These are phyloP conservation scores for Pegoplata infirma DNA, from an alignment of 2,888 invertebrate species.

Conservation along the genomic window DNA sequence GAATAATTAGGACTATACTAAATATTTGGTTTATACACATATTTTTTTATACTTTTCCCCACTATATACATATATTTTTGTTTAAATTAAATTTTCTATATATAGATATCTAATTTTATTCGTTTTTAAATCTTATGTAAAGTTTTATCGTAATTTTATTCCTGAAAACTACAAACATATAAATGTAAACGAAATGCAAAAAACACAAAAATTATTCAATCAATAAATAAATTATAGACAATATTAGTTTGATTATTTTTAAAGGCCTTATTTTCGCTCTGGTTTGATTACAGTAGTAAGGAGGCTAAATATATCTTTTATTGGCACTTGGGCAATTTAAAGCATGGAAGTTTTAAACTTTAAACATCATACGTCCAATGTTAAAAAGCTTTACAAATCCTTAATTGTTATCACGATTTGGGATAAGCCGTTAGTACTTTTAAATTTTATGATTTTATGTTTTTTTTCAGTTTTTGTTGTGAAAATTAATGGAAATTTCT, in stretches of 20 bases:
- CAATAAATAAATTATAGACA: conserved; percentile 49
- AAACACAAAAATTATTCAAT: conserved; percentile 18
- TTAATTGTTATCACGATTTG: no score
- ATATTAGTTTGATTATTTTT: conserved; percentile 39
- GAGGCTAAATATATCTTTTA: no score
- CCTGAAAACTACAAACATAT: conserved; percentile 25
- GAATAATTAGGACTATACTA: conserved; percentile 19
- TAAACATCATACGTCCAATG: no score
- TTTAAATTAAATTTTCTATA: conserved; percentile 27
- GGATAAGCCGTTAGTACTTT: no score
- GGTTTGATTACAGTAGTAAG: no score
- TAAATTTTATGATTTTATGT: no score
- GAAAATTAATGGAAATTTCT: no score
- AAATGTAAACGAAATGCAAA: conserved; percentile 28
- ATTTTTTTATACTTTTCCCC: background rate
- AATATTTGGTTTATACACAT: conserved; percentile 21
- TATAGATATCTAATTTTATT: conserved; percentile 42
- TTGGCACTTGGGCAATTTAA: no score
- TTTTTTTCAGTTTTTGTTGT: no score
- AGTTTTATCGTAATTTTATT: background rate
- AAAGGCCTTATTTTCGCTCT: no score
- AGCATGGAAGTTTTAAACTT: no score
- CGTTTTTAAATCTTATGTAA: conserved; percentile 27
- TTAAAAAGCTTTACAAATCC: no score
- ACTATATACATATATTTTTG: conserved; percentile 21